Base-by-base conservation (phyloP, 1,140 invertebrate species). In the Bombus breviceps region DNA sequence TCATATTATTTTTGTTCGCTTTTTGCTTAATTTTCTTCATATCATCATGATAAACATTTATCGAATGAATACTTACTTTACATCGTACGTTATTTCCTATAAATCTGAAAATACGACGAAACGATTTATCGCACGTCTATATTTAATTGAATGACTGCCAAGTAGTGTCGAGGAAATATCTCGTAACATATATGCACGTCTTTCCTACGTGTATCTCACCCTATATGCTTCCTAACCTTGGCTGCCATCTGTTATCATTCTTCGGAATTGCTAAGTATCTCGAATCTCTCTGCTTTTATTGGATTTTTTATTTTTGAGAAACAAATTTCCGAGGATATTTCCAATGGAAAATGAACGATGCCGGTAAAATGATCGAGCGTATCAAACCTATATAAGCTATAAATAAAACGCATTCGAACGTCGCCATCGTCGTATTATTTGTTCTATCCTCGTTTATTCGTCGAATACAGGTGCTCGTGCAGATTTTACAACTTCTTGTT, bases 241-340 rank as follows among this genome's bases (percentile, higher is more conserved):
- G 64, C 32, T 37, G 78, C 78, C 78, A 80, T 80, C 78, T 80
- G 43, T 80, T 68, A 80, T 71, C 78, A 34, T 69, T 37, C 28
- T 25, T 3, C 13, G 3, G 43, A 80, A 53, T 69, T 78, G 57
- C 57, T 3, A 32, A 8, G 59, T 66, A 53, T 12, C 28, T 59
- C 34, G 18, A 3, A 0, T 37, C 28, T 32, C 43, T 34, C 12
- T 64, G 32, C 74, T 53, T 37, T 28, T 15, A 28, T 28, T 28
- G 18, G 28, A 15, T 53, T 13, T 53, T 34, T 37, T 28, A 10
- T 43, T 22, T 43, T 5, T 9, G 10, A 32, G 8, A 10, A 47
- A 64, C 0, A 25, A 41, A 12, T 4, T 22, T 6, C 34, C 8
- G 1, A 32, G n/a, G 0, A 32, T 12, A 41, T 59, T 41, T 62